These are phyloP conservation scores for Phaethon lepturus DNA, from an alignment of 2,113 vertebrate genomes.

Conservation along the genomic window DNA sequence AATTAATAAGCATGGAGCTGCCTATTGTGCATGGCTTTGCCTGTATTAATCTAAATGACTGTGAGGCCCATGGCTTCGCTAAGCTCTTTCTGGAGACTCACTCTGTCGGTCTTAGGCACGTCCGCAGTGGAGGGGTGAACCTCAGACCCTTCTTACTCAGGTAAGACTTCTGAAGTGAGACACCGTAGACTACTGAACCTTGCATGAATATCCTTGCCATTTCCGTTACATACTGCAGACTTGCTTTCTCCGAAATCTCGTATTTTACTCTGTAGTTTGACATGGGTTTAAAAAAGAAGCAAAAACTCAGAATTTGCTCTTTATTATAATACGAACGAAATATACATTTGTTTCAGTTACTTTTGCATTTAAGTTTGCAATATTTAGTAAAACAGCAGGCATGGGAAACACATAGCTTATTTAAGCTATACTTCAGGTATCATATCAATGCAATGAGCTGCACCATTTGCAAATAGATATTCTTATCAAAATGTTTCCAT, in stretches of 20 bases:
- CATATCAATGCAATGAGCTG: not conserved
- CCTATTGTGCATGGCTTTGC: not conserved
- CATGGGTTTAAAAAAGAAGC: not conserved
- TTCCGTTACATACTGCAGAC: not conserved
- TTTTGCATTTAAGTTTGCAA: conserved; percentile 30
- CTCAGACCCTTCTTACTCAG: not conserved
- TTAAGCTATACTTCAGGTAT: conserved; percentile 8
- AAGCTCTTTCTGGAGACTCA: not conserved
- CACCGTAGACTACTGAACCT: not conserved
- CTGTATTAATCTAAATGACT: not conserved
- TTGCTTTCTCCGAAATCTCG: not conserved
- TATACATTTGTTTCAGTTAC: conserved; percentile 36
- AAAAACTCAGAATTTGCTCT: not conserved
- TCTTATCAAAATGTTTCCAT: not conserved
- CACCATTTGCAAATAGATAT: conserved; percentile 9
- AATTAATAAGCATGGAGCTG: not conserved
- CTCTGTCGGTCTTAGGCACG: not conserved
- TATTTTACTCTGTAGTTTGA: not conserved
- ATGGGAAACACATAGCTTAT: not conserved
- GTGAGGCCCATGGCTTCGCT: not conserved
- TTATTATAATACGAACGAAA: conserved; percentile 56
- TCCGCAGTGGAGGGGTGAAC: not conserved
- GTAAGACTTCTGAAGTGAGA: not conserved
- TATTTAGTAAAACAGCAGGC: conserved; percentile 3
- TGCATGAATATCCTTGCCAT: not conserved